These are phyloP conservation scores for Tipula helvola DNA, from an alignment of 2,888 invertebrate genomes.

Conservation along the genomic window DNA sequence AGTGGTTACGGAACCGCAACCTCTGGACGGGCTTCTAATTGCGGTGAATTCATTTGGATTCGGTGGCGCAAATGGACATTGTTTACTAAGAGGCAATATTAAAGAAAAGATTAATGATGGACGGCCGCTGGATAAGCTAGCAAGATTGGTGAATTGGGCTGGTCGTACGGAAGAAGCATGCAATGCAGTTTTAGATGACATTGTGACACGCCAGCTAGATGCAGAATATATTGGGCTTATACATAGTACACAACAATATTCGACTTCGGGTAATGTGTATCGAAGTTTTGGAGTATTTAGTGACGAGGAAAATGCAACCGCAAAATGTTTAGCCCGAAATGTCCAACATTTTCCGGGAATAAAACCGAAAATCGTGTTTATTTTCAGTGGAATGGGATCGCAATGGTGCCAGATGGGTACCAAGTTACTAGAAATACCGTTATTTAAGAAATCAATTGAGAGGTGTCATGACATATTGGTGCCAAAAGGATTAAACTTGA, in stretches of 20 bases:
- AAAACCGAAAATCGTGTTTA: constrained; percentile 68
- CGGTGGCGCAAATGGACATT: constrained; percentile 70
- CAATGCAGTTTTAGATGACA: constrained; percentile 46
- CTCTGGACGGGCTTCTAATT: constrained; percentile 60
- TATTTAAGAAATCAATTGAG: constrained; percentile 59
- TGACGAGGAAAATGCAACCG: constrained; percentile 20
- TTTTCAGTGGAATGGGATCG: constrained; percentile 85
- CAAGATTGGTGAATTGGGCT: constrained; percentile 59
- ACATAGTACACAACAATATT: constrained; percentile 45
- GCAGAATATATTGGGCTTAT: constrained; percentile 46
- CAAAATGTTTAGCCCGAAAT: constrained; percentile 40
- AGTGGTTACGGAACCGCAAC: constrained; percentile 61
- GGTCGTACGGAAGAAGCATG: constrained; percentile 72
- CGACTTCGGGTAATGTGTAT: constrained; percentile 53
- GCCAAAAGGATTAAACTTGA: constrained; percentile 49
- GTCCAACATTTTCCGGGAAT: constrained; percentile 48
- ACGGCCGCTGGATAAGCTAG: constrained; percentile 49
- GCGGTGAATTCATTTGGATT: constrained; percentile 90
- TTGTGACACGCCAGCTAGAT: constrained; percentile 48
- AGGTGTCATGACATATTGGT: constrained; percentile 43
- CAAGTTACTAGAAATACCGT: constrained; percentile 57
- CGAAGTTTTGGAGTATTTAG: constrained; percentile 55
- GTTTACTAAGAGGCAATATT: constrained; percentile 23
- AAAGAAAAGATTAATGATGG: constrained; percentile 40
- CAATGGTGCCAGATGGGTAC: constrained; percentile 80